These are phyloP conservation scores for Dicyrtomina minuta DNA, from an alignment of 2,888 invertebrate species.

Conservation along the genomic window DNA sequence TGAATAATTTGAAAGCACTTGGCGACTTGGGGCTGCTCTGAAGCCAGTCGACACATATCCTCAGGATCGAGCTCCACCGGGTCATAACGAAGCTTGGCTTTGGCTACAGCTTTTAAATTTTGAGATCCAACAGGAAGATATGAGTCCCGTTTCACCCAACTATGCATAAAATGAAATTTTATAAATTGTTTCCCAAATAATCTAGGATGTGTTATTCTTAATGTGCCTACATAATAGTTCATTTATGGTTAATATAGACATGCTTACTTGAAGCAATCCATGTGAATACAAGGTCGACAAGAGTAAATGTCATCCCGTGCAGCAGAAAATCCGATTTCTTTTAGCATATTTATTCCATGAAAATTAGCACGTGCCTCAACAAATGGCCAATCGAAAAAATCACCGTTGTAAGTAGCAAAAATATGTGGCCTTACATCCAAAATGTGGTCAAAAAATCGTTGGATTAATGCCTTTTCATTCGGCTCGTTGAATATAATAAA, in stretches of 20 bases:
- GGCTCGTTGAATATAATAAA: conserved; percentile 92
- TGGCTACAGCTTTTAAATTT: conserved; percentile 94
- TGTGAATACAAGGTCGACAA: conserved; percentile 87
- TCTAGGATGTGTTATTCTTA: background rate
- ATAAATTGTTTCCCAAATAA: background rate
- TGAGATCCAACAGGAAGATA: conserved; percentile 98
- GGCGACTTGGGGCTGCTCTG: conserved; percentile 96
- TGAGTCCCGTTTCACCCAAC: conserved; percentile 98
- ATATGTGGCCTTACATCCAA: conserved; percentile 82
- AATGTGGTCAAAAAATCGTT: conserved; percentile 93
- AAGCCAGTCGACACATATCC: conserved; percentile 96
- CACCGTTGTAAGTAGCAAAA: conserved; percentile 76
- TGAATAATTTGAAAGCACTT: conserved; percentile 93
- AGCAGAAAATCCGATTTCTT: conserved; percentile 88
- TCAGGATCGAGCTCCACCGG: conserved; percentile 98
- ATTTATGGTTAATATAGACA: background rate
- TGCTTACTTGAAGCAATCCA: conserved; percentile 82
- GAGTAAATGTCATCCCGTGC: conserved; percentile 84
- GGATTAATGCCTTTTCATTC: conserved; percentile 79
- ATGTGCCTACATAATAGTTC: background rate
- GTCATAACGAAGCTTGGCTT: conserved; percentile 90
- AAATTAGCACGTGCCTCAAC: conserved; percentile 89
- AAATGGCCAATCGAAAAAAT: conserved; percentile 99
- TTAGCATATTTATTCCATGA: conserved; percentile 85
- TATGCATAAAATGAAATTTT: conserved; percentile 55